Base-by-base conservation (phyloP, 2,888 invertebrate genomes). In the Trichogramma dendrolimi region DNA sequence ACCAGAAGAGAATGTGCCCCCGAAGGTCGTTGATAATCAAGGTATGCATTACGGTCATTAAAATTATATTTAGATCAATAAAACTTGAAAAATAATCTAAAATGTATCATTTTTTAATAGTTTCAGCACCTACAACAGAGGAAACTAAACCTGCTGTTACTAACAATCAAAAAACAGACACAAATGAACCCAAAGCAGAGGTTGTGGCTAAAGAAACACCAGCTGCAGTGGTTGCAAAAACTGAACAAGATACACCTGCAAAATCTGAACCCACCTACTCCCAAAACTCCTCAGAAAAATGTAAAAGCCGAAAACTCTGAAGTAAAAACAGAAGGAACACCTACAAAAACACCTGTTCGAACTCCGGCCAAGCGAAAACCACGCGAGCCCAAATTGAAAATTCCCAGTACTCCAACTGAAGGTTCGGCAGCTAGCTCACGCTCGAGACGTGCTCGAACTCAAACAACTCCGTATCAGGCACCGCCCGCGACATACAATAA, bases 401-500 rank as follows among this genome's bases (percentile, higher is more conserved):
- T 71, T 10, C 60, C 63, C 27, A 46, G 60, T 6, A 47, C 58
- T 41, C 53, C 67, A 6, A 78, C 76, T 11, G 78, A 76, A 57
- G 79, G 77, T 11, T 76, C 68, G 5, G 79, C 77, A 14, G 79
- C 77, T 60, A 80, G 79, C 10, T 77, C 79, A 55, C 80, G 81
- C 72, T 80, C 82, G 11, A 85, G 85, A 72, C 78, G 86, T 69
- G 82, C 81, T 65, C 80, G 87, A 58, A 83, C 84, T 38, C 86
- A 87, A 81, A 90, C 90, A 14, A 91, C 91, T 74, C 85, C 89
- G 8, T 93, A 91, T 80, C 92, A 93, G 77, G 90, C 90, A 67
- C 92, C 92, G 0, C 81, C 91, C 44, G 27, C 27, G 27, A 27
- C 27, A 27, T 27, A 27, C 27, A 27, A 27, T 27, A 27, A 27